These are phyloP conservation scores for Ifrita kowaldi DNA, from an alignment of 2,113 vertebrate species.

Conservation along the genomic window DNA sequence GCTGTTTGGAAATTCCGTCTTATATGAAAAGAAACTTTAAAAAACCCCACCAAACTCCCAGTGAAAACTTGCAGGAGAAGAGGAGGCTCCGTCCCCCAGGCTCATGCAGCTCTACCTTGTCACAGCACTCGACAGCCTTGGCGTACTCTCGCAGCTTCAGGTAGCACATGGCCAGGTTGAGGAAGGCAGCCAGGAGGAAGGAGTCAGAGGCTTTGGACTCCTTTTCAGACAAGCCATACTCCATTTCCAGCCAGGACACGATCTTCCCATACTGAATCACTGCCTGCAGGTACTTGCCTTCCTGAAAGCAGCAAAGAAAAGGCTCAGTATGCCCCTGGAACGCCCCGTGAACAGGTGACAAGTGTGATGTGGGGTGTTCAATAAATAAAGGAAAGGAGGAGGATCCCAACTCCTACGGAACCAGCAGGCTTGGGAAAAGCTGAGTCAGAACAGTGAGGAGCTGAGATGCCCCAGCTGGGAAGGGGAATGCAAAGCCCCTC, in stretches of 20 bases:
- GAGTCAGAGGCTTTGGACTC: constrained; percentile 81
- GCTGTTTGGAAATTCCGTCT: neutral
- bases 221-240: constrained; percentile 80
- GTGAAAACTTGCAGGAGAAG: neutral
- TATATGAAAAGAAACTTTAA: rapidly evolving
- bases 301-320: constrained; percentile 65
- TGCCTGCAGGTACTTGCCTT: constrained; percentile 84
- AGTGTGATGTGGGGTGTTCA: neutral
- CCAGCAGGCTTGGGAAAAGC: neutral
- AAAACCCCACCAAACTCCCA: neutral
- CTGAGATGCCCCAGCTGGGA: neutral
- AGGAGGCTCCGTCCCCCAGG: rapidly evolving
- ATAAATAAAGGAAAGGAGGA: neutral
- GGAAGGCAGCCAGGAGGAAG: constrained; percentile 83
- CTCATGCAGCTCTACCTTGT: constrained; percentile 77
- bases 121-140: constrained; percentile 88
- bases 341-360: neutral
- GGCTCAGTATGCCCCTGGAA: neutral
- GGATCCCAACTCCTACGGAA: no score
- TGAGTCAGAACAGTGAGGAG: neutral
- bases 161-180: constrained; percentile 93
- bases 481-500: neutral
- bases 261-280: constrained; percentile 92
- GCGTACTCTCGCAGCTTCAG: constrained; percentile 84
- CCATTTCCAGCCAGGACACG: constrained; percentile 90